Evolutionary conservation across 2,113 vertebrate species (phyloP), one percentile per base, ranked within the genome.

Genomic region (Nanger granti): DNA sequence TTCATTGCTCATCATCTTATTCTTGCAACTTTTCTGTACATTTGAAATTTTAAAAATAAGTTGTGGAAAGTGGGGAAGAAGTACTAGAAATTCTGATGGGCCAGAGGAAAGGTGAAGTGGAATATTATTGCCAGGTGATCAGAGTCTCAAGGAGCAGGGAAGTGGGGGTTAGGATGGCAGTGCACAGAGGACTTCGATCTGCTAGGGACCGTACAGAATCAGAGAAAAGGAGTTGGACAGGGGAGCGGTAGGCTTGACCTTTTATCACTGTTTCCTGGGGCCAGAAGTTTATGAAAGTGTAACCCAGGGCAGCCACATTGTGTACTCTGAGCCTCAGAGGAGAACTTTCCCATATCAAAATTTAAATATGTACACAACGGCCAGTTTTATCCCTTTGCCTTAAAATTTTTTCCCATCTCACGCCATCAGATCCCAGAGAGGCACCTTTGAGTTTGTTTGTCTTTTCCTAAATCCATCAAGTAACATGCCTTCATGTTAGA

Each of bases 401-500:
- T 73, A 95, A 17, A 31, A n/a, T 31, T 20, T 15, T 86, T 66
- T 60, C 57, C 55, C 31, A 26, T 57, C 80, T 28, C 28, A 79
- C 7, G 6, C 47, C n/a, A 26, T 85, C 69, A 41, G 44, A 66
- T 91, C 55, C 88, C 84, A 83, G 85, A 89, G 76, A 96, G 54
- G n/a, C 76, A 60, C 93, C 34, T 49, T 62, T 22, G n/a, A 57
- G 34, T 92, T 92, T 97, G 57, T 88, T 95, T 93, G 59, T 94
- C 93, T 96, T 97, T 96, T 96, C 34, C 93, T 83, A 89, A 97
- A 97, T 79, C 89, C 80, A 49, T 85, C 89, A 64, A 80, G 79
- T 59, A 49, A 69, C 59, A 9, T 57, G 66, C 29, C 87, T 97
- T 82, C 80, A 13, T 93, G 89, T 95, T 57, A 95, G 59, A 95